These are phyloP conservation scores for Pristionchus maxplancki DNA, from an alignment of 2,888 invertebrate species.

Conservation along the genomic window DNA sequence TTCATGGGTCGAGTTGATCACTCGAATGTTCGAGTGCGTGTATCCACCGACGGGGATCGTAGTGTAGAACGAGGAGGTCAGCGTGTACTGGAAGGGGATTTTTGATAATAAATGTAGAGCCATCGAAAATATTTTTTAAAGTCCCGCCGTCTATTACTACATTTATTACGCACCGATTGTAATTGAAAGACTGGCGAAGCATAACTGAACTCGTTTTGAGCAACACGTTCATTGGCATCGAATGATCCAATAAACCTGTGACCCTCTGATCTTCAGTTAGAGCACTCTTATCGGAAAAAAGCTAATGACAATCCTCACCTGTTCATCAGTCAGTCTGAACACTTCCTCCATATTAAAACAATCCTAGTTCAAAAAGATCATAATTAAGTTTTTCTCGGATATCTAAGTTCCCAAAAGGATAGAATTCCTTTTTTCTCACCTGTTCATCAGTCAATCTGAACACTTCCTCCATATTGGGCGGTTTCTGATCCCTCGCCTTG, in stretches of 20 bases:
- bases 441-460: constrained; percentile 36
- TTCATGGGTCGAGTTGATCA: neutral
- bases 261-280: too few species aligned
- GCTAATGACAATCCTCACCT: too few species aligned
- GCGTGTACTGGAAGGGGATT: constrained; percentile 64
- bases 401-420: too few species aligned
- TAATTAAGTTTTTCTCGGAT: too few species aligned
- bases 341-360: neutral
- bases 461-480: constrained; percentile 27
- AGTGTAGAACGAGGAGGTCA: constrained; percentile 80
- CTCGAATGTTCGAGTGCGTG: constrained; percentile 63
- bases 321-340: constrained; percentile 30
- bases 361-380: too few species aligned
- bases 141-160: too few species aligned
- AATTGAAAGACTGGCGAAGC: too few species aligned
- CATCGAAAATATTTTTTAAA: too few species aligned
- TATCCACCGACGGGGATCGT: constrained; percentile 80
- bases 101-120: neutral
- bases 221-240: too few species aligned
- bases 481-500: constrained; percentile 7
- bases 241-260: too few species aligned
- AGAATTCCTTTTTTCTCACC: neutral
- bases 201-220: too few species aligned
- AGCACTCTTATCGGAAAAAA: neutral
- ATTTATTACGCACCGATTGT: too few species aligned